Conservation (phyloP, 2,888 invertebrate species). For the Unio delphinus region DNA sequence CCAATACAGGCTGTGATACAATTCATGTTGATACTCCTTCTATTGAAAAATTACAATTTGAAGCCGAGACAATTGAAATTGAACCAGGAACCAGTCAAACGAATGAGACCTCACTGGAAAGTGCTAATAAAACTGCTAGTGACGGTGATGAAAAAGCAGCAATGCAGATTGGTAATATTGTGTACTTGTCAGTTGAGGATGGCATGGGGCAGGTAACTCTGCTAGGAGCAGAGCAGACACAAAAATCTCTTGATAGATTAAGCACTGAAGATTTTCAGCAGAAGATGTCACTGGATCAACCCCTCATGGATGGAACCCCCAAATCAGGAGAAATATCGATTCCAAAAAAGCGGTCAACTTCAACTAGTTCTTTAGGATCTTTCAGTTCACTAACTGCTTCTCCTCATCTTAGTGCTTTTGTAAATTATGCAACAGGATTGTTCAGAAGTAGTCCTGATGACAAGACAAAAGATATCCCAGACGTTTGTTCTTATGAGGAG, state of each 20-base stretch:
- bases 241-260: slow-evolving; percentile 32
- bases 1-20: no score
- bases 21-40: no score
- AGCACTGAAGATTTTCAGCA: slow-evolving; percentile 37
- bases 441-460: slow-evolving; percentile 74
- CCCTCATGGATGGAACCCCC: slow-evolving; percentile 17
- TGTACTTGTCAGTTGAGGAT: slow-evolving; percentile 50
- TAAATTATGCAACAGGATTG: slow-evolving; percentile 95
- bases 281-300: slow-evolving; percentile 27
- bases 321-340: slow-evolving; percentile 17
- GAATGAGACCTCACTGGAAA: not conserved
- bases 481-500: slow-evolving; percentile 14
- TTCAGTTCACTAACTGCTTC: slow-evolving; percentile 54
- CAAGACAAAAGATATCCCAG: slow-evolving; percentile 46
- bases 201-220: slow-evolving; percentile 35
- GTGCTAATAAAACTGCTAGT: not conserved
- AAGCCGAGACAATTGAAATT: not conserved
- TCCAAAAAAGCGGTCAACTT: slow-evolving; percentile 22
- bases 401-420: slow-evolving; percentile 76
- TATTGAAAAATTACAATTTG: no score
- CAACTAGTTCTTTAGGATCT: slow-evolving; percentile 46
- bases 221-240: slow-evolving; percentile 32
- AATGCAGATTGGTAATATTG: slow-evolving; percentile 41
- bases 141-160: slow-evolving; percentile 12
- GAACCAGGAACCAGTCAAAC: not conserved